These are phyloP conservation scores for Triplophysa dalaica DNA, from an alignment of 2,113 vertebrate genomes.

Conservation along the genomic window DNA sequence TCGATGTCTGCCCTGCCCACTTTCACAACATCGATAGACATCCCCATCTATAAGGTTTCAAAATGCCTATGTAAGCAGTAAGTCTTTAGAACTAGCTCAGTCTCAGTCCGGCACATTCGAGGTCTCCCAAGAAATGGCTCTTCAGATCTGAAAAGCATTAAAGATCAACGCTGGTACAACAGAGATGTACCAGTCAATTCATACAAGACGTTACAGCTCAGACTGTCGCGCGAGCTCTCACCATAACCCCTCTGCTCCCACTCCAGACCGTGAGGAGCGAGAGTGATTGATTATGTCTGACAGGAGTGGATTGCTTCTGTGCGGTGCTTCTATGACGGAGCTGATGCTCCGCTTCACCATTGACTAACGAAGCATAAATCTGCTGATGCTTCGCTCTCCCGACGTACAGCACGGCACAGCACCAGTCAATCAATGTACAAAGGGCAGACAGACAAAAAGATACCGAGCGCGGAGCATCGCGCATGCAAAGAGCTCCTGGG, in stretches of 20 bases:
- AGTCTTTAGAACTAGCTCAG: not conserved
- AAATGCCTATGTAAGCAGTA: not conserved
- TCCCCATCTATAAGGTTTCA: no score
- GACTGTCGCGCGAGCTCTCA: constrained; percentile 39
- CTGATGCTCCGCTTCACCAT: constrained; percentile 27
- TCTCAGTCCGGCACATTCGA: not conserved
- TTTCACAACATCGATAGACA: no score
- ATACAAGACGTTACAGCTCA: constrained; percentile 51
- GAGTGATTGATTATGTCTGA: constrained; percentile 44
- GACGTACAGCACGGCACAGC: constrained; percentile 31
- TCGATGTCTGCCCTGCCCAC: no score
- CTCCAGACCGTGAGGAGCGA: constrained; percentile 20
- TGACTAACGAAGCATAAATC: constrained; percentile 36
- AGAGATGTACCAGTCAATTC: constrained; percentile 57
- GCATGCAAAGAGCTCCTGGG: constrained; percentile 7
- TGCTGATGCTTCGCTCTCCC: constrained; percentile 35
- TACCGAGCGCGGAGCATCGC: constrained; percentile 4
- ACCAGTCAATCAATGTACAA: constrained; percentile 45
- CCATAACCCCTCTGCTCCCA: not conserved
- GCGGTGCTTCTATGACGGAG: constrained; percentile 47
- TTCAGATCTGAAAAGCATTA: constrained; percentile 26
- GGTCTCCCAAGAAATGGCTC: constrained; percentile 10
- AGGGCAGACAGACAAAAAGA: constrained; percentile 37
- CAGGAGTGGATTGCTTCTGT: constrained; percentile 55
- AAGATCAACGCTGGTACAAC: constrained; percentile 33